Conservation (phyloP, 2,113 vertebrate genomes). For the Notarius quadriscutis region DNA sequence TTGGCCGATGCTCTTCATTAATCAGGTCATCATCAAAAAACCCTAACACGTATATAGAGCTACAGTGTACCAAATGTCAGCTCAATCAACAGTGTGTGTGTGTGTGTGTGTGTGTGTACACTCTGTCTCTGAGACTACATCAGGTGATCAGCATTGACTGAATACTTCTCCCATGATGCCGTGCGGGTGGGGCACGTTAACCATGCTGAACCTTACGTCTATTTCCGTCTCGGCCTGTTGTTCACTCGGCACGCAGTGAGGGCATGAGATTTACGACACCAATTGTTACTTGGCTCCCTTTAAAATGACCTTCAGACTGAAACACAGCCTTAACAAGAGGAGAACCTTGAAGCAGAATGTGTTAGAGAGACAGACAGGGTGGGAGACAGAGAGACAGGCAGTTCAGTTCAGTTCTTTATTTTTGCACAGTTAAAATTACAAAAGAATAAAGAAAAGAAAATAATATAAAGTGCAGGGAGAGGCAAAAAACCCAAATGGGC, state of each 20-base stretch:
- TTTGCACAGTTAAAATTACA: too few relatives aligned
- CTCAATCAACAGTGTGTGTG: background rate
- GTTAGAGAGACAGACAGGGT: background rate
- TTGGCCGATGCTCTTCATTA: background rate
- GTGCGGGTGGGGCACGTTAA: background rate
- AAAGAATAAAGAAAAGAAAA: too few relatives aligned
- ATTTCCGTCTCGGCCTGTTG: conserved; percentile 26
- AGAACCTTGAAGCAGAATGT: background rate
- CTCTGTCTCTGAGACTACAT: background rate
- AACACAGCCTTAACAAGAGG: conserved; percentile 3
- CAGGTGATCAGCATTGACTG: background rate
- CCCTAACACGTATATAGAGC: background rate
- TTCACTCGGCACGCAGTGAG: background rate
- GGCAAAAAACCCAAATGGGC: too few relatives aligned
- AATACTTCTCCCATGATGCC: conserved; percentile 22
- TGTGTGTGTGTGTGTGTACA: background rate
- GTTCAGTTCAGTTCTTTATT: too few relatives aligned
- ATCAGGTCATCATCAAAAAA: background rate
- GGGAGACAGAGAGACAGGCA: background rate
- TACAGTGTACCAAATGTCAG: background rate
- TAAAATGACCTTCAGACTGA: conserved; percentile 2
- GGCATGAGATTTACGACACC: conserved; percentile 16
- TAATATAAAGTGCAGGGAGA: too few relatives aligned
- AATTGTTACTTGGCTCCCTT: conserved; percentile 14
- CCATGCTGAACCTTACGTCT: background rate